Evolutionary conservation across 2,113 vertebrate genomes (phyloP), one percentile per base, ranked within the genome.

Genomic region (Pteronura brasiliensis): DNA sequence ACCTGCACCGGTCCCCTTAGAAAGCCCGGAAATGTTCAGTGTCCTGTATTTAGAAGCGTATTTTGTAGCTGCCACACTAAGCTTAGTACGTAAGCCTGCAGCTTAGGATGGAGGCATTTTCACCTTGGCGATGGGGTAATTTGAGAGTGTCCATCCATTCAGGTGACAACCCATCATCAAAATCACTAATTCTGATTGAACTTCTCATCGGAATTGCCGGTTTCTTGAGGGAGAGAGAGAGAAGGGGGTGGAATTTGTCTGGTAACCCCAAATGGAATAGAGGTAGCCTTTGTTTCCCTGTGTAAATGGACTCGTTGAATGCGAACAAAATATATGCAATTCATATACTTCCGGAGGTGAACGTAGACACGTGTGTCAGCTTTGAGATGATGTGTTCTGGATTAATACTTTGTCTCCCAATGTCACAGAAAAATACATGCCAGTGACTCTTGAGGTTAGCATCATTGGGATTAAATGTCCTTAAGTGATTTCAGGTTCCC

Each of bases 291-390:
- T 98, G 98, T 98, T 98, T 97, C 96, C 94, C 94, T 97, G 86
- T 95, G 97, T 98, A 98, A 98, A 55, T 88, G 97, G 97, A 98
- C 98, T 98, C 97, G 97, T 96, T 97, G 98, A 98, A 98, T 97
- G 98, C 61, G 20, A 98, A 98, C 96, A 98, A 97, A 97, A 98
- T 98, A 98, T 99, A 99, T 99, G 99, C 99, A 99, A 97, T 98
- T 98, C 97, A 95, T 98, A 95, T 96, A 94, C 98, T 90, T 98
- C 98, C 69, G 67, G 97, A 98, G 97, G 96, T 98, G 97, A 98
- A 97, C 95, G 63, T 97, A 87, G 87, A 97, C 93, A 93, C 95
- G 92, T 97, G 96, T 98, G 98, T 98, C 98, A 91, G 95, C 97
- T 98, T 98, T 95, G 93, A 98, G 95, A 98, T 96, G 86, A 88